Base-by-base conservation (phyloP, 2,888 invertebrate species). In the Drosophila cracens region DNA sequence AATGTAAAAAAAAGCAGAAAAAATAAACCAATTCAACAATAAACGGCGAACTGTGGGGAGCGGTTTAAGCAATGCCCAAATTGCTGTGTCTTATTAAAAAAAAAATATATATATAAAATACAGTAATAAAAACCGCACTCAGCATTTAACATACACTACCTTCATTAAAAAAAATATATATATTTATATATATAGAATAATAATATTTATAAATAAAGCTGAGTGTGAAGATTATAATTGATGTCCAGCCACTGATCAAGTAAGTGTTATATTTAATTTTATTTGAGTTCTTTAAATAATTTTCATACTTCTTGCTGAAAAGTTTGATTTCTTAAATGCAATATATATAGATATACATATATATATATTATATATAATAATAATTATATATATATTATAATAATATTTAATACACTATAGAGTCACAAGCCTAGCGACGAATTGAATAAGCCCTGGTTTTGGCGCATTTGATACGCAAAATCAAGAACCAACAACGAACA, bases 41-140 rank as follows among this genome's bases (percentile, higher is more conserved):
- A 57, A 48, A 13, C 29, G n/a, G 1, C 21, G 7, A 8, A 27
- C 16, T 18, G 52, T 7, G 25, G 16, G 76, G 59, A 16, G 67
- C 33, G 33, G 38, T 34, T 29, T 31, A 38, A 27, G 54, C 59
- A 75, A 27, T 75, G 76, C 57, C 49, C 54, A 77, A 65, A 77
- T 77, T 75, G 78, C 58, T 60, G 65, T 36, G 49, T 65, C 73
- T 78, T 72, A 73, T 78, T 78, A 79, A 76, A 76, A 63, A 70
- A 49, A 31, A 25, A 18, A 18, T 18, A 4, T 27, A 18, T 27
- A 10, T 27, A 27, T 29, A 16, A 4, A 53, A n/a, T 25, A 53
- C 8, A 11, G 16, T n/a, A 6, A 8, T 5, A 4, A 7, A 16
- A 21, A 38, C 7, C 11, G 6, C 21, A 57, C 16, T 18, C 10